Conservation (phyloP, 23 tunicate species). For the Trididemnum clinides region DNA sequence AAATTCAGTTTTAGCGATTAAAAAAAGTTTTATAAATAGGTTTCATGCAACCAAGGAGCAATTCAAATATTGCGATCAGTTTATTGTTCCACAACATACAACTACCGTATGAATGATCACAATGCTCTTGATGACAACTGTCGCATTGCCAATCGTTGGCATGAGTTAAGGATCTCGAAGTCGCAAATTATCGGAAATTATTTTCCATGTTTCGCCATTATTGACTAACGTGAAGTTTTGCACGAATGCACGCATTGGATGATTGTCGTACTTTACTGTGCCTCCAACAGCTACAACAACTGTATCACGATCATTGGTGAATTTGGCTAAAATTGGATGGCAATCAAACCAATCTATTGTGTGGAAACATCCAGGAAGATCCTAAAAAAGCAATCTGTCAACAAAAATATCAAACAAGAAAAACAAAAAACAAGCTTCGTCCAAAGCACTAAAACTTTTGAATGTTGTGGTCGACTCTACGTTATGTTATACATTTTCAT, state of each 20-base stretch:
- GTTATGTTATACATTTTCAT: no score
- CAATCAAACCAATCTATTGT: conserved; percentile 74
- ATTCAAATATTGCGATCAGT: no score
- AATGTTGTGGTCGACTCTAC: no score
- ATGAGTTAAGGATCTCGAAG: conserved; percentile 49
- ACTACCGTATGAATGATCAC: no score
- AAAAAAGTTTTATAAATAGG: no score
- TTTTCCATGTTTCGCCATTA: conserved; percentile 76
- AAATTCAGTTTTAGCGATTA: no score
- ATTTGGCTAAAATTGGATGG: conserved; percentile 74
- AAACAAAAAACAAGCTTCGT: no score
- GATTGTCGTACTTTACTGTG: conserved; percentile 87
- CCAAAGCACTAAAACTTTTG: no score
- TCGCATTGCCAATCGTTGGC: no score
- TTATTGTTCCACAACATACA: no score
- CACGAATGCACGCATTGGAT: conserved; percentile 60
- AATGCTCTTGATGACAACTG: no score
- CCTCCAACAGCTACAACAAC: conserved; percentile 70
- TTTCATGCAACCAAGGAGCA: no score
- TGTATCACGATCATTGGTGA: conserved; percentile 71
- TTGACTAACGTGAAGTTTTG: conserved; percentile 78
- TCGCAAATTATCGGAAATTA: conserved; percentile 67
- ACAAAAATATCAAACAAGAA: background rate
- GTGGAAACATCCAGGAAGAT: conserved; percentile 77
- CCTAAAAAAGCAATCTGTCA: conserved; percentile 34